A percentile compares a stretch with the other conserved stretches of the same genome.
These are phyloP conservation scores for Fopius arisanus DNA, from an alignment of 1,140 invertebrate genomes.

Conservation along the genomic window DNA sequence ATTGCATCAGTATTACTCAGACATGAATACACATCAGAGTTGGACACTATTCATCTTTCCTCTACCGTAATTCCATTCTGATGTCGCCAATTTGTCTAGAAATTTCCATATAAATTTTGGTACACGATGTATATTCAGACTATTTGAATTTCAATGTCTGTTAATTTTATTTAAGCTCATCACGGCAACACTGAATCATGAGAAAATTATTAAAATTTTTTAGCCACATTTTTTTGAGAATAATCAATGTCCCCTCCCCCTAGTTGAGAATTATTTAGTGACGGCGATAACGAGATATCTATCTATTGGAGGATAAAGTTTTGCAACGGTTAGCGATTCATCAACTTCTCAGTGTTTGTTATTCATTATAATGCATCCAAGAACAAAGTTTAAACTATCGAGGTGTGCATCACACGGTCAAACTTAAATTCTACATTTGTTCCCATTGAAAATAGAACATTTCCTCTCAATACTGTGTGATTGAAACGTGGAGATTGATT, in stretches of 20 bases:
- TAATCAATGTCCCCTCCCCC: not conserved
- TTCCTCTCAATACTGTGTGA: not conserved
- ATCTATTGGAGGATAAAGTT: conserved; percentile 28
- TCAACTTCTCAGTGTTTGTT: conserved; percentile 18
- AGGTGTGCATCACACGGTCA: not conserved
- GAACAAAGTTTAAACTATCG: not conserved
- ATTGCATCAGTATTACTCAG: too few species aligned
- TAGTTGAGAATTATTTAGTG: not conserved
- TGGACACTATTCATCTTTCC: not conserved
- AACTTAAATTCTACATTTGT: not conserved
- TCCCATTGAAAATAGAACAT: not conserved
- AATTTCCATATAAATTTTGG: not conserved
- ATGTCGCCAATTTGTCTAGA: not conserved
- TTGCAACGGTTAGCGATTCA: conserved; percentile 17
- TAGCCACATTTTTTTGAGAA: not conserved
- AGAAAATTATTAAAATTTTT: not conserved
- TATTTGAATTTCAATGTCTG: not conserved
- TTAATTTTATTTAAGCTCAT: not conserved
- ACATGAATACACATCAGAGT: too few species aligned
- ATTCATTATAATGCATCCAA: conserved; percentile 6
- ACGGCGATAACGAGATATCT: conserved; percentile 1
- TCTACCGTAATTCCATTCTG: not conserved
- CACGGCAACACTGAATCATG: not conserved
- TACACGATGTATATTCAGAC: not conserved
- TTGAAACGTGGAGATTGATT: too few species aligned